These are phyloP conservation scores for Porites rus DNA, from an alignment of 92 coral and sea anemone species.

Conservation along the genomic window DNA sequence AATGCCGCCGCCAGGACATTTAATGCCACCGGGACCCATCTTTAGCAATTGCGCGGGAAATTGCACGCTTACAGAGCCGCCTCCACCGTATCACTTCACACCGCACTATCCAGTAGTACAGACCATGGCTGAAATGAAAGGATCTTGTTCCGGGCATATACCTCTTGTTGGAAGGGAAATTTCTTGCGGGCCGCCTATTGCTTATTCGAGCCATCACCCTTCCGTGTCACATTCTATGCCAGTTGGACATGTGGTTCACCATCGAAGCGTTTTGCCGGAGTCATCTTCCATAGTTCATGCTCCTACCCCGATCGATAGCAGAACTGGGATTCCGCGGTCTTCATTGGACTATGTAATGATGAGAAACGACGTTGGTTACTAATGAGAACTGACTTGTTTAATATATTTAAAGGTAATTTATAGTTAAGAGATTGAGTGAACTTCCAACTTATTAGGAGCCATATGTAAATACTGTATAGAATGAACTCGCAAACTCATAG, in stretches of 20 bases:
- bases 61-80: slow-evolving; percentile 82
- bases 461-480: neutral
- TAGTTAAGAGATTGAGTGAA: slow-evolving; percentile 4
- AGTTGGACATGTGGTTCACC: slow-evolving; percentile 81
- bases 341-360: slow-evolving; percentile 81
- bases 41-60: slow-evolving; percentile 78
- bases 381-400: slow-evolving; percentile 19
- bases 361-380: slow-evolving; percentile 81
- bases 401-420: slow-evolving; percentile 2
- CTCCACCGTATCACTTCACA: slow-evolving; percentile 84
- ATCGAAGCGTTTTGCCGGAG: slow-evolving; percentile 79
- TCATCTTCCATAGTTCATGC: slow-evolving; percentile 70
- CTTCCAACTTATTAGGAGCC: neutral
- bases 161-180: slow-evolving; percentile 74
- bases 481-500: neutral
- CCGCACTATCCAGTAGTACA: slow-evolving; percentile 78
- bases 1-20: slow-evolving; percentile 76
- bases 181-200: slow-evolving; percentile 76
- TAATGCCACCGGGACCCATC: slow-evolving; percentile 78
- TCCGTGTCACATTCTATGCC: slow-evolving; percentile 75
- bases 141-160: slow-evolving; percentile 76
- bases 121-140: slow-evolving; percentile 70
- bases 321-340: slow-evolving; percentile 81
- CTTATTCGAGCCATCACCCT: slow-evolving; percentile 79
- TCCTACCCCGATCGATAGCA: slow-evolving; percentile 84